Evolutionary conservation across 2,113 vertebrate genomes (phyloP).

Genomic region (Clarias batrachus): DNA sequence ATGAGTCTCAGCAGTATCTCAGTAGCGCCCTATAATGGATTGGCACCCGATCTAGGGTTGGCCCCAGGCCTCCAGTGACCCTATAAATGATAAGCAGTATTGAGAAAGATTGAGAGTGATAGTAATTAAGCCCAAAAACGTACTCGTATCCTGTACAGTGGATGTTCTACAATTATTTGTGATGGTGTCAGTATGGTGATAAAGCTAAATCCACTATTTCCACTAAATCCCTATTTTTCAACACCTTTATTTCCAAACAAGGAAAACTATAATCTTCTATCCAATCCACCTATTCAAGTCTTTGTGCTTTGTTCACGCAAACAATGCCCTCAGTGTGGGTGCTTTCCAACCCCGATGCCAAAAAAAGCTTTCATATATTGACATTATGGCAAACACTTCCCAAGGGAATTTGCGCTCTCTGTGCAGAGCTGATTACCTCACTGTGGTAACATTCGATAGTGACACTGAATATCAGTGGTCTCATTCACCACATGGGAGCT

Average conservation of each 20-base stretch:
- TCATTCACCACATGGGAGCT: conserved; percentile 43
- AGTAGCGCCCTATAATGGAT: too few relatives aligned
- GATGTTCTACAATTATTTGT: neutral
- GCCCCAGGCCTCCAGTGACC: too few relatives aligned
- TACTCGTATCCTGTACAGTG: neutral
- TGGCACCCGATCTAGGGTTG: too few relatives aligned
- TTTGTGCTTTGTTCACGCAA: conserved; percentile 20
- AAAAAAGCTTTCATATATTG: conserved; percentile 20
- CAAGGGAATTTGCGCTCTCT: conserved; percentile 22
- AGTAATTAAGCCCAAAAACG: neutral
- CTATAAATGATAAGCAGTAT: too few relatives aligned
- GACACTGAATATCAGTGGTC: conserved; percentile 27
- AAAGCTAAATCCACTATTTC: neutral
- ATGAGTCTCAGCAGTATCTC: too few relatives aligned
- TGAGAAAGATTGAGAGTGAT: too few relatives aligned
- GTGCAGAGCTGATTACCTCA: conserved; percentile 35
- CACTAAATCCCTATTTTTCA: neutral
- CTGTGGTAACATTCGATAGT: conserved; percentile 37
- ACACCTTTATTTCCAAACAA: neutral
- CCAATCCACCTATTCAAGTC: neutral
- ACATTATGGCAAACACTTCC: conserved; percentile 23
- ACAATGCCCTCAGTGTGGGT: conserved; percentile 17
- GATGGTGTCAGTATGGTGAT: neutral
- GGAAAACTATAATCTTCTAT: neutral
- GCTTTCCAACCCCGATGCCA: conserved; percentile 11